Conservation (phyloP, 2,888 invertebrate genomes). For the Caenorhabditis wallacei region DNA sequence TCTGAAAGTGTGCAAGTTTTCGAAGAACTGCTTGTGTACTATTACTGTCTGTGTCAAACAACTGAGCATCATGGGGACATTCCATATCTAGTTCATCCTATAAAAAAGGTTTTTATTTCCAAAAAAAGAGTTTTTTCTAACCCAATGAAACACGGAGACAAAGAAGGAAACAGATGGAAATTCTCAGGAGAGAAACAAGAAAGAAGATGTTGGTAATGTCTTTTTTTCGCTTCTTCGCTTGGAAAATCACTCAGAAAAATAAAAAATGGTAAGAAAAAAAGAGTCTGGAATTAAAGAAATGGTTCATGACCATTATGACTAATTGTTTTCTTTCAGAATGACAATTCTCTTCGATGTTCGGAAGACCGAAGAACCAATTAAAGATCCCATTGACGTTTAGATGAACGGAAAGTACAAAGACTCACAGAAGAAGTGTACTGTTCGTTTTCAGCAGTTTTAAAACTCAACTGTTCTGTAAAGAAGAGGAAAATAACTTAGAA, state of each 20-base stretch:
- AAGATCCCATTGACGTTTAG: background rate
- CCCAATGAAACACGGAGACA: slow-evolving; percentile 7
- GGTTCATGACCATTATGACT: slow-evolving; percentile 22
- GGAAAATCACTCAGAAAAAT: slow-evolving; percentile 13
- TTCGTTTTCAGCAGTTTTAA: too few species aligned
- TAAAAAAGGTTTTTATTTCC: background rate
- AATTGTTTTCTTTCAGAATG: slow-evolving; percentile 12
- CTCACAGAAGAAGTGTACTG: too few species aligned
- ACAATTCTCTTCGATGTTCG: background rate
- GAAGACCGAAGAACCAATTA: background rate
- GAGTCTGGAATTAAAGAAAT: slow-evolving; percentile 12
- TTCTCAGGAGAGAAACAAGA: slow-evolving; percentile 15
- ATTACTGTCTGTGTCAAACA: slow-evolving; percentile 77
- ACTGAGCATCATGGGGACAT: slow-evolving; percentile 76
- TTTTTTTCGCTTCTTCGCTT: slow-evolving; percentile 14
- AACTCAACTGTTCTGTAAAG: too few species aligned
- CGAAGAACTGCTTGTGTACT: slow-evolving; percentile 72
- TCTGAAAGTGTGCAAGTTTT: slow-evolving; percentile 72
- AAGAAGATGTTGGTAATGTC: slow-evolving; percentile 23
- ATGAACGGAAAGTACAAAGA: too few species aligned
- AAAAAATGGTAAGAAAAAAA: background rate
- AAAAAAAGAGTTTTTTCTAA: too few species aligned
- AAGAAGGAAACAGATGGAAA: slow-evolving; percentile 17
- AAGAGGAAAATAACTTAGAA: too few species aligned
- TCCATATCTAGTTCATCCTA: slow-evolving; percentile 69